Conservation (phyloP, 2,797 vertebrate species). For the Aulostomus chinensis region DNA sequence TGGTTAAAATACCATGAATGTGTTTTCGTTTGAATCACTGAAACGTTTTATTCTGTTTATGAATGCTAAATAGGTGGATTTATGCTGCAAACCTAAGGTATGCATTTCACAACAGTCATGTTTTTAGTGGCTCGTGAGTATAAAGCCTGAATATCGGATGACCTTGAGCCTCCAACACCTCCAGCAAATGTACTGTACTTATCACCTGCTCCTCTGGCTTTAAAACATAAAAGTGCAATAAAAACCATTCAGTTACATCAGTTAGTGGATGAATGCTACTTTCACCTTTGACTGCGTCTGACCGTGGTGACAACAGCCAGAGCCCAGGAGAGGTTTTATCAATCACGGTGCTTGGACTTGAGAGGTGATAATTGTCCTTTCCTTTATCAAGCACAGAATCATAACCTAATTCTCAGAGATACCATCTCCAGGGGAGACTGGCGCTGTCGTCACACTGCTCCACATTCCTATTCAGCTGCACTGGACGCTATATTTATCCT, state of each 20-base stretch:
- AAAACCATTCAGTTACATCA: background rate
- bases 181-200: background rate
- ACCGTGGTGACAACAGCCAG: slow-evolving; percentile 24
- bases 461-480: slow-evolving; percentile 53
- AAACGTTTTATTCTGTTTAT: no score
- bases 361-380: slow-evolving; percentile 63
- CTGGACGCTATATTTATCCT: slow-evolving; percentile 74
- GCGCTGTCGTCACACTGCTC: slow-evolving; percentile 56
- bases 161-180: background rate
- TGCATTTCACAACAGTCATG: no score
- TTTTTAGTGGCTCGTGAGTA: no score
- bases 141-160: no score
- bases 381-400: slow-evolving; percentile 60
- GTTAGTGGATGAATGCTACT: slow-evolving; percentile 12
- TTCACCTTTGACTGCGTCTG: no score
- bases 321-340: slow-evolving; percentile 52
- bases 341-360: slow-evolving; percentile 35
- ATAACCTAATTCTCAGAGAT: slow-evolving; percentile 76
- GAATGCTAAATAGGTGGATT: no score
- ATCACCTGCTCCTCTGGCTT: background rate
- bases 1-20: no score
- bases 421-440: slow-evolving; percentile 66
- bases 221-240: background rate
- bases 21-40: no score
- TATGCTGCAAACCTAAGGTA: no score